A percentile compares a stretch with the other conserved stretches of the same genome.
These are phyloP conservation scores for Amphiprion clarkii DNA, from an alignment of 2,797 vertebrate species.

Conservation along the genomic window DNA sequence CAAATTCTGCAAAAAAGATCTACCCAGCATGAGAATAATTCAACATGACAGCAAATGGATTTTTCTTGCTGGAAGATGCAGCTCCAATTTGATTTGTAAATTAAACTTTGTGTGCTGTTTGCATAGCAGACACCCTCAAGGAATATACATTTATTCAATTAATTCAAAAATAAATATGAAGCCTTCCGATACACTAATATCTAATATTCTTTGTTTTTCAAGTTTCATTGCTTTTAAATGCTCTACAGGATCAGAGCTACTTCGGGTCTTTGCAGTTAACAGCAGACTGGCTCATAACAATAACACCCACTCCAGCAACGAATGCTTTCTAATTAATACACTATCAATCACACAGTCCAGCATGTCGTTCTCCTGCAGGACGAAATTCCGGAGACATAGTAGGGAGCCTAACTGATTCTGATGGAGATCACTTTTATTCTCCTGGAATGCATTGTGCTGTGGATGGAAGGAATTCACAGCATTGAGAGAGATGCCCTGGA, in stretches of 20 bases:
- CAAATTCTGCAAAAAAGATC: conserved; percentile 18
- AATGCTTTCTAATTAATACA: conserved; percentile 71
- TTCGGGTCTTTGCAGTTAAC: conserved; percentile 23
- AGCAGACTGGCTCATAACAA: conserved; percentile 53
- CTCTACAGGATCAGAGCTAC: background rate
- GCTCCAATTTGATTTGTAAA: conserved; percentile 21
- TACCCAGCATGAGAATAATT: conserved; percentile 28
- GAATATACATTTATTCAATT: background rate
- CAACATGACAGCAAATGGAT: conserved; percentile 25
- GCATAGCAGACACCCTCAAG: background rate
- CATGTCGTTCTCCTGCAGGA: conserved; percentile 64
- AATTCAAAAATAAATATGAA: background rate
- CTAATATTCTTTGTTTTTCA: background rate
- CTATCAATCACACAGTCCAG: conserved; percentile 77
- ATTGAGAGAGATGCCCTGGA: conserved; percentile 72
- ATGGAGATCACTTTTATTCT: conserved; percentile 81
- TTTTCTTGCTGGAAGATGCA: conserved; percentile 27
- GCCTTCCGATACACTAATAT: conserved; percentile 10
- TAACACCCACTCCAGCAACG: conserved; percentile 64
- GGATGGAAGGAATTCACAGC: conserved; percentile 72
- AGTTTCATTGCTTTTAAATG: conserved; percentile 6
- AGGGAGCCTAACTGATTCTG: conserved; percentile 73
- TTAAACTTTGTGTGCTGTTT: conserved; percentile 3
- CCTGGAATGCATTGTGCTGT: conserved; percentile 80
- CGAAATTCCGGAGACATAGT: conserved; percentile 79